Conservation (phyloP, 2,797 vertebrate genomes). For the Fistularia commersonii region DNA sequence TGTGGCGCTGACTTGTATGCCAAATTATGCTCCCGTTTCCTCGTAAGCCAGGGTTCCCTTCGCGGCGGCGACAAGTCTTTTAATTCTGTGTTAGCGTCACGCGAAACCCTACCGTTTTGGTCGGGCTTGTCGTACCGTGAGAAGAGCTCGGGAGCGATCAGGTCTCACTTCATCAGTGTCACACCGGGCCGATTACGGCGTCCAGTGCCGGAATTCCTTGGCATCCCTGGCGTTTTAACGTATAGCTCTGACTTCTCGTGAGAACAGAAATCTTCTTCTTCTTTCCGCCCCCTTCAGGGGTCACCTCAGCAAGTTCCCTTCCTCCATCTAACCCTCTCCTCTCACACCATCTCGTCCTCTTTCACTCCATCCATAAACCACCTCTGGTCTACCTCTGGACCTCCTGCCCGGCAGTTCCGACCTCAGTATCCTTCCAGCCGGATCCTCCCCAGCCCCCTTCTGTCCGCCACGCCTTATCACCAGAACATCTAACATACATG, state of each 20-base stretch:
- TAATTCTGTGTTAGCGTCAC: constrained; percentile 17
- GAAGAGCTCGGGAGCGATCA: constrained; percentile 43
- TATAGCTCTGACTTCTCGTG: background rate
- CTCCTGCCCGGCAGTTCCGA: too few relatives aligned
- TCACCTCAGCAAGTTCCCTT: too few relatives aligned
- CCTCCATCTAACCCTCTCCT: too few relatives aligned
- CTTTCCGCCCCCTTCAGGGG: too few relatives aligned
- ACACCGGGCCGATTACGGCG: constrained; percentile 47
- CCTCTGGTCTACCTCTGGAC: too few relatives aligned
- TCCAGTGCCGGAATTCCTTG: constrained; percentile 34
- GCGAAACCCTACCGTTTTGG: constrained; percentile 6
- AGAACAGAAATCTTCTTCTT: background rate
- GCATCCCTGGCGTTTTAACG: constrained; percentile 30
- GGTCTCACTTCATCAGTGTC: constrained; percentile 56
- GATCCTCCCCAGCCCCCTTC: too few relatives aligned
- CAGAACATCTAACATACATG: too few relatives aligned
- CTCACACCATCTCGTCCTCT: too few relatives aligned
- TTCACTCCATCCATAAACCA: too few relatives aligned
- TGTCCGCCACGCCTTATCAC: too few relatives aligned
- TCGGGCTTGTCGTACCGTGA: constrained; percentile 28
- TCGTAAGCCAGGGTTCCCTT: constrained; percentile 29
- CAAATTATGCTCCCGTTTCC: constrained; percentile 11
- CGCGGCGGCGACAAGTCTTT: too few relatives aligned
- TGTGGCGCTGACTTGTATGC: constrained; percentile 36
- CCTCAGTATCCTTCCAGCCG: too few relatives aligned